Evolutionary conservation across 2,113 vertebrate species (phyloP), one percentile per base, ranked within the genome.

Genomic region (Corydoras maculifer): DNA sequence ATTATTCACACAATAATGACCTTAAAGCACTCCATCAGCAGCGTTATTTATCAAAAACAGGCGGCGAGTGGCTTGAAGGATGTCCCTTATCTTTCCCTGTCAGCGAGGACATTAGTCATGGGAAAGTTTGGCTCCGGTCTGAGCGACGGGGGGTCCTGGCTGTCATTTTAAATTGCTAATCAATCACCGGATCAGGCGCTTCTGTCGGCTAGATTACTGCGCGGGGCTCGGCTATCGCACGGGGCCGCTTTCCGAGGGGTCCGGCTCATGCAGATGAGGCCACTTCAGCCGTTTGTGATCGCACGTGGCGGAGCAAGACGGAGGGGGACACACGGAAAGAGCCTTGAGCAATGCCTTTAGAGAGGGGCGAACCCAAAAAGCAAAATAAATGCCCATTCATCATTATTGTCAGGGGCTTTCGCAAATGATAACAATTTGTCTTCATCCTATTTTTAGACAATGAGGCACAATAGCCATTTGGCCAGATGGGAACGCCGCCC

Each of bases 361-460:
- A 93, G 91, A 87, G 94, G 18, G 93, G 94, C 93, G 95, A 91
- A 73, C 83, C 69, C 79, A 83, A 85, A 85, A 75, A 67, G 80
- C 35, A 5, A 43, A 90, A 92, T 93, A 95, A 91, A 92, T 94
- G 91, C 96, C 96, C 95, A 98, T 99, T 98, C 93, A 98, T 99
- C 96, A 98, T 99, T 96, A 98, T 99, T 96, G 96, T 97, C 97
- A 95, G 93, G 94, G 95, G 96, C 94, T 97, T 98, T 97, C 91
- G 94, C 93, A 98, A 99, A 99, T 98, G 96, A 99, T 98, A 97
- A 99, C 96, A 95, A 98, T 99, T 98, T 98, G 93, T 99, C 96
- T 98, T 97, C 94, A 97, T 98, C 91, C 95, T 99, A 98, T 99
- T 97, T 98, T 99, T 99, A 98, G 95, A 98, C 95, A 96, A 99